These are phyloP conservation scores for Rhea americana DNA, from an alignment of 2,113 vertebrate genomes.

Conservation along the genomic window DNA sequence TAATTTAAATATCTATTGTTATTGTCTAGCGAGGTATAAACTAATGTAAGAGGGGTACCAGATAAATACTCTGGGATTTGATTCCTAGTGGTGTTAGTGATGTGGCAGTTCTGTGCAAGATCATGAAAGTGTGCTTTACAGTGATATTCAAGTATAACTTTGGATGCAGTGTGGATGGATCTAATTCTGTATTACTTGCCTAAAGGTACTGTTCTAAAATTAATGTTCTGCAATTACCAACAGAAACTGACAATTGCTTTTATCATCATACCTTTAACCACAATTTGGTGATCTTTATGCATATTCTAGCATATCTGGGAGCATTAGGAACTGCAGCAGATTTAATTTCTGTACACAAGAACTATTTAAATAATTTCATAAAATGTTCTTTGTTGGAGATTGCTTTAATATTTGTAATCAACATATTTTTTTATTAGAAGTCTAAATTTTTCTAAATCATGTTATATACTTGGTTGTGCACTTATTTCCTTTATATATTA, in stretches of 20 bases:
- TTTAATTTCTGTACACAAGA: not conserved
- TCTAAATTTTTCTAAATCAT: not conserved
- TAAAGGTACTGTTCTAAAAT: not conserved
- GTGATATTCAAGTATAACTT: not conserved
- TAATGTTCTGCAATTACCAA: not conserved
- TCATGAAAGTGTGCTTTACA: not conserved
- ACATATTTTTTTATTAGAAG: not conserved
- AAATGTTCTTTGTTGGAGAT: not conserved
- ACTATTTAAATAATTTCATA: not conserved
- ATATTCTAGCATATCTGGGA: not conserved
- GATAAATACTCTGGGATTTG: not conserved
- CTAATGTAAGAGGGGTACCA: not conserved
- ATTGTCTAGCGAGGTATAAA: not conserved
- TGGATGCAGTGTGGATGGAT: not conserved
- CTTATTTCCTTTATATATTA: not conserved
- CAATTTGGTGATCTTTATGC: not conserved
- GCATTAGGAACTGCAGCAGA: not conserved
- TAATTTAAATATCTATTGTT: not conserved
- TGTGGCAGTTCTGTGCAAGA: not conserved
- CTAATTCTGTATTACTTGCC: slow-evolving; percentile 2
- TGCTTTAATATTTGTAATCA: not conserved
- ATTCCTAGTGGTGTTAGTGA: not conserved
- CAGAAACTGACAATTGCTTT: slow-evolving; percentile 16
- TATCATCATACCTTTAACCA: not conserved
- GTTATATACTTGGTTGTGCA: not conserved